These are phyloP conservation scores for Labeo rohita DNA, from an alignment of 2,113 vertebrate genomes.

Conservation along the genomic window DNA sequence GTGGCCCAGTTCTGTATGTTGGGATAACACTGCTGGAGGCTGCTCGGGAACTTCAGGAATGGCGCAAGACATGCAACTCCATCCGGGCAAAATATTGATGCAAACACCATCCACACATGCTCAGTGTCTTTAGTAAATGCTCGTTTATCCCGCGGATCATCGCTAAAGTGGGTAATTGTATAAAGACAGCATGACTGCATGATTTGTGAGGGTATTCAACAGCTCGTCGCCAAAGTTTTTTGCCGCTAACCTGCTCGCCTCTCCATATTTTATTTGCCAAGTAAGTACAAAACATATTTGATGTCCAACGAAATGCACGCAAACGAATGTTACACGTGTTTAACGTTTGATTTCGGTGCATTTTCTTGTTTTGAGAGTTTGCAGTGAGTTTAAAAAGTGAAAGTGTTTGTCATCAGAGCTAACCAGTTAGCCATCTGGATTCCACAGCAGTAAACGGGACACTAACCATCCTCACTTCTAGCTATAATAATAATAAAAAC, in stretches of 20 bases:
- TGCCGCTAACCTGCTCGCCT: slow-evolving; percentile 42
- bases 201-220: slow-evolving; percentile 4
- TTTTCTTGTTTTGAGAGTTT: not conserved
- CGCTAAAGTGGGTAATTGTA: not conserved
- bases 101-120: slow-evolving; percentile 5
- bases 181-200: slow-evolving; percentile 5
- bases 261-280: slow-evolving; percentile 37
- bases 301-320: not conserved
- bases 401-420: slow-evolving; percentile 19
- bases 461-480: not conserved
- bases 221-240: slow-evolving; percentile 28
- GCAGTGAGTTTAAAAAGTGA: not conserved
- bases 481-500: not conserved
- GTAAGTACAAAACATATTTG: slow-evolving; percentile 32
- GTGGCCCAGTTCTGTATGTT: slow-evolving; percentile 62
- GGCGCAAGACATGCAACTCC: slow-evolving; percentile 38
- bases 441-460: slow-evolving; percentile 2
- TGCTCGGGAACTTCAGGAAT: slow-evolving; percentile 43
- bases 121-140: slow-evolving; percentile 18
- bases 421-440: slow-evolving; percentile 29
- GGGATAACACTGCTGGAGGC: slow-evolving; percentile 42
- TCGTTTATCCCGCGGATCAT: not conserved
- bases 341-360: not conserved
- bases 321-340: not conserved
- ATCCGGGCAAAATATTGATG: slow-evolving; percentile 33